Conservation (phyloP, 2,113 vertebrate genomes). For the Nannobrachium achirus region DNA sequence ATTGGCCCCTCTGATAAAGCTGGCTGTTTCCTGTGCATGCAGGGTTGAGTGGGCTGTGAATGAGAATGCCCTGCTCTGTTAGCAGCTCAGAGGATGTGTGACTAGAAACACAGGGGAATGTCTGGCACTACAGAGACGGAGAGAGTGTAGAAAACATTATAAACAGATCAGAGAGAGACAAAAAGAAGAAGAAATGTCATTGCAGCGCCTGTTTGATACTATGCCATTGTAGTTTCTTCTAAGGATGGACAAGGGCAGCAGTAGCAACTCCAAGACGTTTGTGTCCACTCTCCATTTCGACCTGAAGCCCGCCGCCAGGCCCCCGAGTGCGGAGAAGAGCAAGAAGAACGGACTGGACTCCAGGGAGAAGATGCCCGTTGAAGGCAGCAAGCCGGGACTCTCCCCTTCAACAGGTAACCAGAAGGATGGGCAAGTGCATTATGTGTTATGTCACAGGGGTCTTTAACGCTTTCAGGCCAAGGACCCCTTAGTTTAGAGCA, state of each 20-base stretch:
- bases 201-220: slow-evolving; percentile 21
- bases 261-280: slow-evolving; percentile 60
- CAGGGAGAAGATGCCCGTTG: background rate
- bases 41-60: slow-evolving; percentile 35
- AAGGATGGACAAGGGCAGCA: slow-evolving; percentile 66
- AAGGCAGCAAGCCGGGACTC: slow-evolving; percentile 29
- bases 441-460: too few species aligned
- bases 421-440: background rate
- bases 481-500: too few species aligned
- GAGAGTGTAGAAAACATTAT: background rate
- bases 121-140: slow-evolving; percentile 18
- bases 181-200: background rate
- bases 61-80: slow-evolving; percentile 50
- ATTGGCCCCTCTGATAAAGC: slow-evolving; percentile 44
- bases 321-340: slow-evolving; percentile 3
- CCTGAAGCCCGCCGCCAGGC: slow-evolving; percentile 52
- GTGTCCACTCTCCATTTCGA: slow-evolving; percentile 71
- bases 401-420: slow-evolving; percentile 59
- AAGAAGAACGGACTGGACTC: slow-evolving; percentile 40
- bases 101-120: slow-evolving; percentile 16
- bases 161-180: background rate
- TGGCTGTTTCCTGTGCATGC: slow-evolving; percentile 39
- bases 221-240: slow-evolving; percentile 12
- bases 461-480: too few species aligned
- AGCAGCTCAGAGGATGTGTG: slow-evolving; percentile 36